These are phyloP conservation scores for Augochlora pura DNA, from an alignment of 1,140 invertebrate species.

Conservation along the genomic window DNA sequence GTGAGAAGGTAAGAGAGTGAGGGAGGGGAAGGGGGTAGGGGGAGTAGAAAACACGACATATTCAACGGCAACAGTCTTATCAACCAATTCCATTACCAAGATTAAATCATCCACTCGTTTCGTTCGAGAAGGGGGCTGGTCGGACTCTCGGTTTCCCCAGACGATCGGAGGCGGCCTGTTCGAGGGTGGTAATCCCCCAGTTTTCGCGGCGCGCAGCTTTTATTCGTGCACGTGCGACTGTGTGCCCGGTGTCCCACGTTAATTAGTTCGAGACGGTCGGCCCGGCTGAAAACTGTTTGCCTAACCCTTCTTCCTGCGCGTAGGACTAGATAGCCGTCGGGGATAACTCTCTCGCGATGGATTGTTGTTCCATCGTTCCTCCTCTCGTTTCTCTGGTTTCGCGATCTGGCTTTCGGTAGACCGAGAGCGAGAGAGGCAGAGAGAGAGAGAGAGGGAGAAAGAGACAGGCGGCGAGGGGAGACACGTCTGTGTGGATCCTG, in stretches of 20 bases:
- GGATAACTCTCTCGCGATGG: conserved; percentile 64
- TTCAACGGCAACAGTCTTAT: conserved; percentile 5
- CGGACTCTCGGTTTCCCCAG: conserved; percentile 4
- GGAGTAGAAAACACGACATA: background rate
- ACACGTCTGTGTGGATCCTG: background rate
- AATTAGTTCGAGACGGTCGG: conserved; percentile 74
- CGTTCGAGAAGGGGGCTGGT: background rate
- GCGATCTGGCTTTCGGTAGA: background rate
- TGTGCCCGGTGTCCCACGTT: conserved; percentile 68
- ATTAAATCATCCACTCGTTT: conserved; percentile 35
- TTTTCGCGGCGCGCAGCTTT: conserved; percentile 39
- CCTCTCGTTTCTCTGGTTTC: background rate
- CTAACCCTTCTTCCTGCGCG: conserved; percentile 61
- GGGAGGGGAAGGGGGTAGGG: background rate
- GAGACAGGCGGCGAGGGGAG: conserved; percentile 35
- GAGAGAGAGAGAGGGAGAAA: conserved; percentile 35
- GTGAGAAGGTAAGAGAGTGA: background rate
- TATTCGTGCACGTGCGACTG: conserved; percentile 40
- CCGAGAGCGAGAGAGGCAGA: too few relatives aligned
- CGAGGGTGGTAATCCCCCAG: conserved; percentile 19
- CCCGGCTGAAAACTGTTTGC: conserved; percentile 71
- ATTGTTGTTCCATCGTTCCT: conserved; percentile 68
- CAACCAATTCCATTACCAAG: conserved; percentile 41
- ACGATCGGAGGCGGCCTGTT: conserved; percentile 8
- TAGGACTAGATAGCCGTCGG: conserved; percentile 43